phyloP scores from a whole-genome alignment of 2,113 vertebrate genomes.

The Stercorarius parasiticus region DNA sequence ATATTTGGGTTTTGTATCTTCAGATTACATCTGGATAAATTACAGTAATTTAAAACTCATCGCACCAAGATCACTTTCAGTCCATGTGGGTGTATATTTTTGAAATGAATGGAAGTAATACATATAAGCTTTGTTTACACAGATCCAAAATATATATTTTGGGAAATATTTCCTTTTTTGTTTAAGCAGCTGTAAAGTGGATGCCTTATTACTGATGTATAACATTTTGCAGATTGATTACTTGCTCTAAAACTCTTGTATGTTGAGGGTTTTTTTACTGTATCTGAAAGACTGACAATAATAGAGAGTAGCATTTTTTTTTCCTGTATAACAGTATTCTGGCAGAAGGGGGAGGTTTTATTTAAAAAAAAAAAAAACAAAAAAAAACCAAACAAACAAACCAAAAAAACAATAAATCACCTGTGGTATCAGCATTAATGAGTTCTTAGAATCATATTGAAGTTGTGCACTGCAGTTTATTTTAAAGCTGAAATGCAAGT shows the following conservation, averaged over 20 bases:
- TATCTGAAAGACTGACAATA: conserved; percentile 48
- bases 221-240: conserved; percentile 51
- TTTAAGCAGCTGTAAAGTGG: conserved; percentile 48
- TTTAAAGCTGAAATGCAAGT: conserved; percentile 49
- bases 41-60: conserved; percentile 17
- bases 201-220: conserved; percentile 61
- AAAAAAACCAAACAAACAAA: neutral
- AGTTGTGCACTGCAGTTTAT: conserved; percentile 58
- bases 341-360: neutral
- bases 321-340: conserved; percentile 56
- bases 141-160: conserved; percentile 62
- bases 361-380: neutral
- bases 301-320: conserved; percentile 24
- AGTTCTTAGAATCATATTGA: conserved; percentile 63
- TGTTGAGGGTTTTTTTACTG: conserved; percentile 52
- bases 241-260: conserved; percentile 43
- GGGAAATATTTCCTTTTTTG: conserved; percentile 46
- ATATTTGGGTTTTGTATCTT: conserved; percentile 42
- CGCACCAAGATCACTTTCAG: conserved; percentile 48
- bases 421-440: conserved; percentile 41
- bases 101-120: conserved; percentile 51
- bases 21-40: conserved; percentile 20
- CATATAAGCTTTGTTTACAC: conserved; percentile 76
- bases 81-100: conserved; percentile 57
- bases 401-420: conserved; percentile 36